Evolutionary conservation across 2,113 vertebrate genomes (phyloP), one percentile per base, ranked within the genome.

Genomic region (Lipophrys pholis): DNA sequence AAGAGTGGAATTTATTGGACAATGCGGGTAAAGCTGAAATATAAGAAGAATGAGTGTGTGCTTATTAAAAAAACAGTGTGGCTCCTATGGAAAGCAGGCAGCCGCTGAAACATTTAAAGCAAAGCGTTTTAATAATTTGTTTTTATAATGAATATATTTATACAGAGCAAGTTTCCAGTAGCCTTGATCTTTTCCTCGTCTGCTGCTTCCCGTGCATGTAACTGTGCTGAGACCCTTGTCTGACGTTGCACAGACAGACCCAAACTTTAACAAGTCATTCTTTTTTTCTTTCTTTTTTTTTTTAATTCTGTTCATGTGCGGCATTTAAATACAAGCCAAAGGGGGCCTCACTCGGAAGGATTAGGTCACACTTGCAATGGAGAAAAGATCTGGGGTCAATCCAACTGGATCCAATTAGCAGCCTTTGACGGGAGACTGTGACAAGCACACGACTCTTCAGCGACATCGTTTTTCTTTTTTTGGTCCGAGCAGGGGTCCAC

Each of bases 351-450:
- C 56, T 76, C 50, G 11, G 57, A 83, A 11, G 73, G 85, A 88
- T 78, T 81, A 81, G 83, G 87, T 88, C 85, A 84, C 69, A 83
- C 80, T 64, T 69, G 72, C 72, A 45, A 73, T 61, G 16, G 39
- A 59, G 11, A 60, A 75, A 67, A 74, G 85, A 82, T 90, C 69
- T 59, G 15, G 61, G 85, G 85, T 93, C 87, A 90, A 83, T 81
- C 78, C 63, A 30, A 82, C 81, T 87, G 70, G 80, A 87, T 91
- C 89, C 91, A 93, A 92, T 91, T 92, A 92, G 84, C 53, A 7
- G 38, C 6, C 65, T 69, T 41, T 80, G 85, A 87, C 83, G 81
- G 76, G 63, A 78, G 35, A 78, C 69, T 55, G 12, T 74, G 88
- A 86, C 84, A 54, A 76, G 60, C 58, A 41, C 57, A 54, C 21